Conservation (phyloP, 1,140 invertebrate species). For the Drusus annulatus region DNA sequence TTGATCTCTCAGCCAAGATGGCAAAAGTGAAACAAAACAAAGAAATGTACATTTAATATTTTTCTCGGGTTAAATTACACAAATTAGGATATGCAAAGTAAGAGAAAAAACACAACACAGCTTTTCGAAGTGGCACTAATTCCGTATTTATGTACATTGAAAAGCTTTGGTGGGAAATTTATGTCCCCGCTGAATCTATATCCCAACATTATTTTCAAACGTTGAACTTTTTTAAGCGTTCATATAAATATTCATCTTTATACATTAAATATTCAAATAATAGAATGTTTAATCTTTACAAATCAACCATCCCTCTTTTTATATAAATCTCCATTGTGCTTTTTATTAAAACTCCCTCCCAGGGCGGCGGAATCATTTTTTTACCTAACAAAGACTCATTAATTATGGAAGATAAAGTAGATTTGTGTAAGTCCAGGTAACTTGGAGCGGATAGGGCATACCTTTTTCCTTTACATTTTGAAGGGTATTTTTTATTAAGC, state of each 20-base stretch:
- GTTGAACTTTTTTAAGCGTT: neutral
- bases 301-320: neutral
- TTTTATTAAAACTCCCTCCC: slow-evolving; percentile 18
- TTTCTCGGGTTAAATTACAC: neutral
- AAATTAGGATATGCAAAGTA: neutral
- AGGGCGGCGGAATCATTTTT: neutral
- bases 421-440: slow-evolving; percentile 2
- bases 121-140: neutral
- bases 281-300: slow-evolving; percentile 23
- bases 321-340: slow-evolving; percentile 3
- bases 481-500: slow-evolving; percentile 7
- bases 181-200: neutral
- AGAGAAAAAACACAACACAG: neutral
- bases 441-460: neutral
- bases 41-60: too few relatives aligned
- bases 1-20: too few relatives aligned
- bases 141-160: neutral
- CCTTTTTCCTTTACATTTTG: neutral
- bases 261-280: slow-evolving; percentile 15
- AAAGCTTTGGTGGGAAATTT: neutral
- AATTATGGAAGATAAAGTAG: slow-evolving; percentile 31
- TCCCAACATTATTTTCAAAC: neutral
- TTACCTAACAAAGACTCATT: slow-evolving; percentile 26
- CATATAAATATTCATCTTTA: slow-evolving; percentile 11
- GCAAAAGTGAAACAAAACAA: too few relatives aligned